Evolutionary conservation across 1,140 invertebrate genomes (phyloP).

Genomic region (Heterodera schachtii): DNA sequence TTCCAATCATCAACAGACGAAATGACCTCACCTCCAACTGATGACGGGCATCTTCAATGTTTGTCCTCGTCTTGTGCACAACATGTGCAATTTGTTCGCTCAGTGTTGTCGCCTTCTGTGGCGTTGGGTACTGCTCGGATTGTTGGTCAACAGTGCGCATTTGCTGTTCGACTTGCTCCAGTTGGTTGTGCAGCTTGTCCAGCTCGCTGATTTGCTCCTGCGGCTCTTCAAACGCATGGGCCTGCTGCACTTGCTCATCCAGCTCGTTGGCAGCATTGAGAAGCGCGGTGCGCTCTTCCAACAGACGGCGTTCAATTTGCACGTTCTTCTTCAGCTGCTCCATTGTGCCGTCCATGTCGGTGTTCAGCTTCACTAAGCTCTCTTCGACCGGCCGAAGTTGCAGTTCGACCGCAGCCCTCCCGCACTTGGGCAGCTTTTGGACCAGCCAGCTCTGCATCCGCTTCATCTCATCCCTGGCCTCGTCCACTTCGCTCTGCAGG

Average conservation of each 20-base stretch:
- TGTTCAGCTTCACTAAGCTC: conserved; percentile 12
- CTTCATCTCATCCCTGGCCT: conserved; percentile 13
- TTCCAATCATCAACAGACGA: too few relatives aligned
- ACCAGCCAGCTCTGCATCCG: conserved; percentile 15
- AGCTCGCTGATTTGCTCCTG: conserved; percentile 24
- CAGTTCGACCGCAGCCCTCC: conserved; percentile 3
- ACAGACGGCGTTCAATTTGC: conserved; percentile 8
- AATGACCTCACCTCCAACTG: too few relatives aligned
- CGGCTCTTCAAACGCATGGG: conserved; percentile 11
- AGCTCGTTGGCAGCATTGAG: conserved; percentile 5
- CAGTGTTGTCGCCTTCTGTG: neutral
- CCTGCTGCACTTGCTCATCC: conserved; percentile 6
- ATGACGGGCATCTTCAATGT: neutral
- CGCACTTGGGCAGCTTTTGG: neutral
- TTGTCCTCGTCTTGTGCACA: too few relatives aligned
- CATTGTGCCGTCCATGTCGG: conserved; percentile 10
- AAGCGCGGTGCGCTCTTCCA: conserved; percentile 9
- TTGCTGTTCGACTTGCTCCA: conserved; percentile 36
- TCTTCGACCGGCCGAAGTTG: conserved; percentile 6
- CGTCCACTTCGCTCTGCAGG: neutral
- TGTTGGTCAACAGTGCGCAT: conserved; percentile 27
- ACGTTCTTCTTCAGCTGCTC: conserved; percentile 12
- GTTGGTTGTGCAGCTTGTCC: conserved; percentile 39
- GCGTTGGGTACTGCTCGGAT: conserved; percentile 2
- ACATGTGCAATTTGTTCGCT: too few relatives aligned